Conservation (phyloP, 2,113 vertebrate species). For the Labrus mixtus region DNA sequence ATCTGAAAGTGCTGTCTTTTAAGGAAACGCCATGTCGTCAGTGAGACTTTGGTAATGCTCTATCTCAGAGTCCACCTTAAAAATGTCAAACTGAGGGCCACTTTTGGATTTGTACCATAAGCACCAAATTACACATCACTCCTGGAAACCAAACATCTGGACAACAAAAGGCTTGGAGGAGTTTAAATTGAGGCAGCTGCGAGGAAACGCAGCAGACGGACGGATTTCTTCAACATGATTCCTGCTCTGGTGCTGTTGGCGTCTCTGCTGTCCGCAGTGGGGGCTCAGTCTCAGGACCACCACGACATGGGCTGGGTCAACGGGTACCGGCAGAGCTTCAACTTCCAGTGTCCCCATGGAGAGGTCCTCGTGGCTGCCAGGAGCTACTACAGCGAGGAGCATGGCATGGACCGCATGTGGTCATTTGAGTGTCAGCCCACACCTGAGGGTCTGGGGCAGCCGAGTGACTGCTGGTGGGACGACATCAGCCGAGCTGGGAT, state of each 20-base stretch:
- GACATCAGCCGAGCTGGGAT: slow-evolving; percentile 93
- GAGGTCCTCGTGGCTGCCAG: slow-evolving; percentile 91
- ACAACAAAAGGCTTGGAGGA: slow-evolving; percentile 84
- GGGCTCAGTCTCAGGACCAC: slow-evolving; percentile 79
- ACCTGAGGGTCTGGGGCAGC: slow-evolving; percentile 87
- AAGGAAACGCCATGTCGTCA: slow-evolving; percentile 57
- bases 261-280: slow-evolving; percentile 75
- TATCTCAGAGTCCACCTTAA: slow-evolving; percentile 72
- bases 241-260: slow-evolving; percentile 79
- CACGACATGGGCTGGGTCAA: slow-evolving; percentile 92
- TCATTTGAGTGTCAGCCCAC: slow-evolving; percentile 94
- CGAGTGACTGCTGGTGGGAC: slow-evolving; percentile 99
- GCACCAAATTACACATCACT: slow-evolving; percentile 87
- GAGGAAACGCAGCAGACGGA: slow-evolving; percentile 59
- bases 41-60: background rate
- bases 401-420: slow-evolving; percentile 95
- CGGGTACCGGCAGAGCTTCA: slow-evolving; percentile 93
- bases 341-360: slow-evolving; percentile 95
- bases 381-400: slow-evolving; percentile 91
- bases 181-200: slow-evolving; percentile 83
- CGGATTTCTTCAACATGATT: slow-evolving; percentile 82
- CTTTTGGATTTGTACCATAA: slow-evolving; percentile 72
- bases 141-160: slow-evolving; percentile 93
- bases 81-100: slow-evolving; percentile 57
- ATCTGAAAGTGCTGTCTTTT: slow-evolving; percentile 50